Evolutionary conservation across 2,113 vertebrate genomes (phyloP).

Genomic region (Nestor notabilis): DNA sequence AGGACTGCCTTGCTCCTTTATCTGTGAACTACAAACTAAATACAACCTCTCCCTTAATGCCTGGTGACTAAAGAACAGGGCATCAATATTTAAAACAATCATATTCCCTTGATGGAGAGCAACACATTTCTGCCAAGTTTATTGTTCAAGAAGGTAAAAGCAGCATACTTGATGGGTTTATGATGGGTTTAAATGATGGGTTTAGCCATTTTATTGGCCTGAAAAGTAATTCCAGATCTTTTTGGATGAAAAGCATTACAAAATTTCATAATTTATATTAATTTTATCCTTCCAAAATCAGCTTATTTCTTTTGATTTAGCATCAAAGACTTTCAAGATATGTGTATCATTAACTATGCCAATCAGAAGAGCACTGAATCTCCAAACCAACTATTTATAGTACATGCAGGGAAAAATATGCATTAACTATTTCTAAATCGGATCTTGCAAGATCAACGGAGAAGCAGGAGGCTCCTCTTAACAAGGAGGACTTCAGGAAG

Average conservation of each 20-base stretch:
- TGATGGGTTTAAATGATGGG: neutral
- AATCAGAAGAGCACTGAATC: neutral
- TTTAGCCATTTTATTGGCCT: neutral
- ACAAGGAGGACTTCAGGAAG: neutral
- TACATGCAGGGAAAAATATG: neutral
- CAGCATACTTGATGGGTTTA: neutral
- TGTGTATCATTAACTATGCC: neutral
- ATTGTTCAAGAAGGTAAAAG: neutral
- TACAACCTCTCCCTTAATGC: neutral
- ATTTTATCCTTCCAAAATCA: neutral
- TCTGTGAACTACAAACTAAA: neutral
- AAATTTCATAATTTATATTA: neutral
- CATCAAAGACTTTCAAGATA: slow-evolving; percentile 15
- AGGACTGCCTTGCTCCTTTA: neutral
- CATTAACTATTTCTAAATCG: neutral
- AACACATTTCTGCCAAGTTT: neutral
- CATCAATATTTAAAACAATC: neutral
- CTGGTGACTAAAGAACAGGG: neutral
- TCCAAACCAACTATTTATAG: neutral
- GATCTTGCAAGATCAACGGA: neutral
- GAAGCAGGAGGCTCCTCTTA: neutral
- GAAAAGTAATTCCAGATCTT: neutral
- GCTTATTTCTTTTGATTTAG: slow-evolving; percentile 23
- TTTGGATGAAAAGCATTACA: neutral
- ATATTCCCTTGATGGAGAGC: neutral